Evolutionary conservation across 2,888 invertebrate species (phyloP), one percentile per base, ranked within the genome.

Genomic region (Aproaerema taeniolella): DNA sequence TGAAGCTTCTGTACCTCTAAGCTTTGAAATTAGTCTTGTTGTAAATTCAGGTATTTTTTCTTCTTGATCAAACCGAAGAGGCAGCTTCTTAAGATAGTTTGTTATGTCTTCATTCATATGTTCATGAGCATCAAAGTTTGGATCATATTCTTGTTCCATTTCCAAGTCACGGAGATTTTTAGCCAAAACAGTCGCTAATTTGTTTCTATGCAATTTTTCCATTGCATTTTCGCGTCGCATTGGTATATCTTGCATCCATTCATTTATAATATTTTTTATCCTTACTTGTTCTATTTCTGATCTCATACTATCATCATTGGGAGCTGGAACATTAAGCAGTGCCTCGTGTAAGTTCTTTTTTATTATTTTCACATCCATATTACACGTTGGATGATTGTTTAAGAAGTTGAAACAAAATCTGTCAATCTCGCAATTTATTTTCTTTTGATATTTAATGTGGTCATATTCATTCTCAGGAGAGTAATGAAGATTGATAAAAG

Each of bases 401-500:
- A 10, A 72, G 47, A 47, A 71, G 28, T 69, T 52, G 31, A 61
- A 50, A 42, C 69, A 69, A 46, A 76, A 80, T 45, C 55, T 55
- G 25, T 50, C 49, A 0, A 79, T 53, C 53, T 61, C 64, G 15
- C 63, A 45, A 0, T 41, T 44, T 14, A 80, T 64, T 52, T 64
- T 69, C 2, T 42, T 46, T 45, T 58, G 69, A 7, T 61, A 62
- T 45, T 53, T 60, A 1, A 47, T 42, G 48, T 48, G 62, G 31
- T 54, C 39, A 13, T 55, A 45, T 15, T 55, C 46, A 34, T 26
- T 67, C 49, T 1, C 50, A 46, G 58, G 55, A 2, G 58, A 42
- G 46, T 59, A 69, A 45, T 67, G 57, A 33, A 79, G 52, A 38
- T 66, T 66, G 8, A 80, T 62, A 45, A 67, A 80, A 9, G 75